These are phyloP conservation scores for Manacus vitellinus DNA, from an alignment of 2,113 vertebrate species.

Conservation along the genomic window DNA sequence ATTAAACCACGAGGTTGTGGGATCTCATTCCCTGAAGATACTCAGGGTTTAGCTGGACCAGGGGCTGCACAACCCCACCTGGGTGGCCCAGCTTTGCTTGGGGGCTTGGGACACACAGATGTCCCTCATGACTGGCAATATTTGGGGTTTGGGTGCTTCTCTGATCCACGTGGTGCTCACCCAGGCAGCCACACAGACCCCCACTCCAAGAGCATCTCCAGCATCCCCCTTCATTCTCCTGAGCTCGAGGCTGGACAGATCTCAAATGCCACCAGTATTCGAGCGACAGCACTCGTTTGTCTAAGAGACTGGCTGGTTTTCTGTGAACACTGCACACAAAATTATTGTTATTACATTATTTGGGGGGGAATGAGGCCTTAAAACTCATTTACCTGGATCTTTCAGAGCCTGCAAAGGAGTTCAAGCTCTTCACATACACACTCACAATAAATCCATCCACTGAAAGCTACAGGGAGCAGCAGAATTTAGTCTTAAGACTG, in stretches of 20 bases:
- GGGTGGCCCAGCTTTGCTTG: neutral
- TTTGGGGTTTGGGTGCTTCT: neutral
- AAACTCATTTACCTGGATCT: slow-evolving; percentile 52
- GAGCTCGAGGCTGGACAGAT: neutral
- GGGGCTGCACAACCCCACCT: fast-evolving
- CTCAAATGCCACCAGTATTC: neutral
- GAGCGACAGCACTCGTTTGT: neutral
- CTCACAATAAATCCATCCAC: neutral
- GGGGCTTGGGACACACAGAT: neutral
- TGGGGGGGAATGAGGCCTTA: neutral
- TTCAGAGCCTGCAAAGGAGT: slow-evolving; percentile 41
- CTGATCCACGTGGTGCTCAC: fast-evolving
- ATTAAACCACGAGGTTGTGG: neutral
- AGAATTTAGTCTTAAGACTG: slow-evolving; percentile 72
- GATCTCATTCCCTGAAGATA: neutral
- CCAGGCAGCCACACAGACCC: fast-evolving
- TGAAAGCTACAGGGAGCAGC: slow-evolving; percentile 51
- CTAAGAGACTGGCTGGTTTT: neutral
- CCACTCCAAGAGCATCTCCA: neutral
- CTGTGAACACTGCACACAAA: neutral
- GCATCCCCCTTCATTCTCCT: neutral
- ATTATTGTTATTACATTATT: slow-evolving; percentile 42
- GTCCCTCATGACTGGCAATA: neutral
- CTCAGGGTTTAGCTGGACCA: neutral
- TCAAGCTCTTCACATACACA: slow-evolving; percentile 2